A percentile compares a stretch with the other conserved stretches of the same genome.
Evolutionary conservation across 2,888 invertebrate species (phyloP).

Genomic region (Leptopilina drosophilae): DNA sequence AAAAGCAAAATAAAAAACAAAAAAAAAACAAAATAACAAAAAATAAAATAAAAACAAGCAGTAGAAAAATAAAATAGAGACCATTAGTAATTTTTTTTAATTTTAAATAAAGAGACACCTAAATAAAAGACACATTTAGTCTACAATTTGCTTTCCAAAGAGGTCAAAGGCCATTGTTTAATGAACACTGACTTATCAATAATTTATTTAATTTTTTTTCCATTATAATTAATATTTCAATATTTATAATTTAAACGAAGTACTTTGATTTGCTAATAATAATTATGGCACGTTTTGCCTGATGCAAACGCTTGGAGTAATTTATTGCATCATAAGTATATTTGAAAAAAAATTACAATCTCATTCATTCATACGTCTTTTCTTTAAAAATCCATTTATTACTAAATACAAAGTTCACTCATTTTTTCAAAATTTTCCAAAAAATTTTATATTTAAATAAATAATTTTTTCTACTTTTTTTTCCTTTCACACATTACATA

Average conservation of each 20-base stretch:
- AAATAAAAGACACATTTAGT: neutral
- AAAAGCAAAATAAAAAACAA: too few species aligned
- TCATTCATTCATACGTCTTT: neutral
- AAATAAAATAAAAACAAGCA: neutral
- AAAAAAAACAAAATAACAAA: too few species aligned
- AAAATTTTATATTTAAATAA: neutral
- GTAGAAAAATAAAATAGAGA: neutral
- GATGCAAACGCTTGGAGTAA: neutral
- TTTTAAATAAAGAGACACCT: too few species aligned
- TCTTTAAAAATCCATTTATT: neutral
- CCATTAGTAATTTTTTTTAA: neutral
- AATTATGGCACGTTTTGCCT: constrained; percentile 10
- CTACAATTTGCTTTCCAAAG: neutral
- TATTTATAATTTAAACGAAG: constrained; percentile 15
- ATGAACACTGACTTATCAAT: neutral
- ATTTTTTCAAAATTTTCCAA: neutral
- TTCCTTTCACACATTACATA: too few species aligned
- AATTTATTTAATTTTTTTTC: neutral
- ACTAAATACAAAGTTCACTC: neutral
- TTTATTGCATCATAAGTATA: constrained; percentile 6
- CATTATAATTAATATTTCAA: neutral
- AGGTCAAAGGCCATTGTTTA: neutral
- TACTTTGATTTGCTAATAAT: neutral
- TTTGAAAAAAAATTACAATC: neutral
- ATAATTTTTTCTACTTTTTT: too few species aligned